phyloP scores from a whole-genome alignment of 2,888 invertebrate species.

The Dasysyrphus tricinctus region DNA sequence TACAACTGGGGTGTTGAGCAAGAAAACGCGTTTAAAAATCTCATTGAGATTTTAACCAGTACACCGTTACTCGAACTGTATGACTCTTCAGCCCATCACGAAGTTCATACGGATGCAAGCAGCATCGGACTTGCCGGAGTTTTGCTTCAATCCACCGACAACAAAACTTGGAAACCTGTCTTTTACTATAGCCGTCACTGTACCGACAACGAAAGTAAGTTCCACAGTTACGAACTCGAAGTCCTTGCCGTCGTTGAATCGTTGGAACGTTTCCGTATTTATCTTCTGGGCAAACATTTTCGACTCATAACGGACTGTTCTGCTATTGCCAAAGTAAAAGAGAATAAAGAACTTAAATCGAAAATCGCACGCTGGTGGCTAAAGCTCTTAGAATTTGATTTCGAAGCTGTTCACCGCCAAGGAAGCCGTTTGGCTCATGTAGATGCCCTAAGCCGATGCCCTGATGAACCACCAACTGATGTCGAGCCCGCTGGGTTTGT shows the following conservation, averaged over 20 bases:
- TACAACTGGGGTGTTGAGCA: slow-evolving; percentile 27
- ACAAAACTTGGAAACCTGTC: slow-evolving; percentile 50
- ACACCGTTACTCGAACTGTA: slow-evolving; percentile 20
- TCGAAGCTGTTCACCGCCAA: slow-evolving; percentile 68
- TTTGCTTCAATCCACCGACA: slow-evolving; percentile 22
- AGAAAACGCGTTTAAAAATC: slow-evolving; percentile 31
- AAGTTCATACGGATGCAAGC: slow-evolving; percentile 43
- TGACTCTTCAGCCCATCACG: slow-evolving; percentile 13
- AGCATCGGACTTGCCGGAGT: slow-evolving; percentile 14
- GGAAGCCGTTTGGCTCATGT: slow-evolving; percentile 65
- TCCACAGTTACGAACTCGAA: slow-evolving; percentile 79
- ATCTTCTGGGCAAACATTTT: slow-evolving; percentile 77
- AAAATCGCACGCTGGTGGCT: slow-evolving; percentile 48
- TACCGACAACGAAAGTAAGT: slow-evolving; percentile 62
- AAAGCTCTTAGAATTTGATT: slow-evolving; percentile 71
- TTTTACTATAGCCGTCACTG: slow-evolving; percentile 64
- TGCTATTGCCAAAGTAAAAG: slow-evolving; percentile 36
- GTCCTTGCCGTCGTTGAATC: slow-evolving; percentile 79
- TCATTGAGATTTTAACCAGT: slow-evolving; percentile 11
- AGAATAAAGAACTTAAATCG: slow-evolving; percentile 69
- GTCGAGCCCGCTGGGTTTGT: slow-evolving; percentile 7
- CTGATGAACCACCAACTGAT: slow-evolving; percentile 24
- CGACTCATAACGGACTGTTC: slow-evolving; percentile 56
- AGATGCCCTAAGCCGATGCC: slow-evolving; percentile 40
- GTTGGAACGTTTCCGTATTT: slow-evolving; percentile 79